These are phyloP conservation scores for Aurelia aurita complex sp. Pacific DNA, from an alignment of 30 jellyfish, hydroid and myxozoan genomes.

Conservation along the genomic window DNA sequence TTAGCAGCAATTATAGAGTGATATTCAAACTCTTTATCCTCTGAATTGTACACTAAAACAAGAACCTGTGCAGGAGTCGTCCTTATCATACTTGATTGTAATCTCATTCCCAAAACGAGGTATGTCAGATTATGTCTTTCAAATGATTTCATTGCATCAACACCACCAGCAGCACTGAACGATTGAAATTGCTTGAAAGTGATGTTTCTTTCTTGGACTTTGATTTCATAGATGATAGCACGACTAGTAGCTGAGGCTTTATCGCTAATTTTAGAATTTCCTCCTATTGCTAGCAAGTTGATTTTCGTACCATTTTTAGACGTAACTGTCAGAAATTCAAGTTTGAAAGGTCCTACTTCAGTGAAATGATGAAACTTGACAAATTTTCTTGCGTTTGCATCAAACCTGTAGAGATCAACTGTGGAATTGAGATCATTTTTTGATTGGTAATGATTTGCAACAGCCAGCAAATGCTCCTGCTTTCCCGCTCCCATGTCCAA, in stretches of 20 bases:
- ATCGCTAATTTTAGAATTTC: constrained; percentile 42
- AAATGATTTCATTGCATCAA: constrained; percentile 64
- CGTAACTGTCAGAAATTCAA: constrained; percentile 38
- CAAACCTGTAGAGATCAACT: constrained; percentile 51
- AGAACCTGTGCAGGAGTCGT: constrained; percentile 51
- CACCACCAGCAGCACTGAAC: constrained; percentile 57
- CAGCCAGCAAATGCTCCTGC: constrained; percentile 44
- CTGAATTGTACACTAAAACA: constrained; percentile 42
- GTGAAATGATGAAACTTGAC: constrained; percentile 11
- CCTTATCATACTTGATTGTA: constrained; percentile 6
- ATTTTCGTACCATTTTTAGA: neutral
- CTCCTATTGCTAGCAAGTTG: constrained; percentile 39
- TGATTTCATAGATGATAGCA: constrained; percentile 54
- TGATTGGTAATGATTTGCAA: constrained; percentile 34
- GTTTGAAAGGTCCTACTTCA: constrained; percentile 58
- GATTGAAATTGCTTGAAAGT: constrained; percentile 36
- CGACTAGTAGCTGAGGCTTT: neutral
- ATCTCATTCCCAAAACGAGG: constrained; percentile 65
- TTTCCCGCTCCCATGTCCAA: neutral
- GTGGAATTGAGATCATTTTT: constrained; percentile 22
- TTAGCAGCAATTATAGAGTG: constrained; percentile 65
- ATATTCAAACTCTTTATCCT: constrained; percentile 30
- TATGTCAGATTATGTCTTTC: constrained; percentile 35
- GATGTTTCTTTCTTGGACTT: neutral
- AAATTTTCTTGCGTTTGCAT: constrained; percentile 23